phyloP scores from a whole-genome alignment of 2,113 vertebrate species.

The Lamprologus speciosus region DNA sequence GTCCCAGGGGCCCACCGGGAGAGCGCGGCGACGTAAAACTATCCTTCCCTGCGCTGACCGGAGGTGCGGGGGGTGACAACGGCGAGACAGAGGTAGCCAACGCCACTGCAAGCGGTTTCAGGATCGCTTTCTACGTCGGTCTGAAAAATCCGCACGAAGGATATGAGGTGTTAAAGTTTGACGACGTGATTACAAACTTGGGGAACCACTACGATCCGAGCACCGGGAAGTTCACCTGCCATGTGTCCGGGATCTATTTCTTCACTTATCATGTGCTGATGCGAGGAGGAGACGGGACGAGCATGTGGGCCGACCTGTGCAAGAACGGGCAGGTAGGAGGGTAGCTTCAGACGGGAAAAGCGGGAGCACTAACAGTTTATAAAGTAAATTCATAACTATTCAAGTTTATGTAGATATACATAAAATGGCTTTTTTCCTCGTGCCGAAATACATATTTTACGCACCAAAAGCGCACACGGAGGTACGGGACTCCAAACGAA shows the following conservation, averaged over 20 bases:
- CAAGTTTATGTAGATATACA: neutral
- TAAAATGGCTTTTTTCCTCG: neutral
- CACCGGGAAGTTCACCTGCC: constrained; percentile 88
- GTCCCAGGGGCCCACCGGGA: constrained; percentile 78
- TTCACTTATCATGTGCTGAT: constrained; percentile 88
- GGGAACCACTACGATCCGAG: constrained; percentile 71
- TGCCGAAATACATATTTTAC: neutral
- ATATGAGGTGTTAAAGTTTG: constrained; percentile 74
- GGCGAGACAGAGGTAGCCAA: constrained; percentile 64
- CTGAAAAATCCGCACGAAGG: constrained; percentile 84
- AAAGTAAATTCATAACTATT: neutral
- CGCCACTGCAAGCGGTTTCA: constrained; percentile 64
- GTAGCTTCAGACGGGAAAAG: neutral
- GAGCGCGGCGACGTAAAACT: constrained; percentile 69
- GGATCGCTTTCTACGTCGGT: constrained; percentile 88
- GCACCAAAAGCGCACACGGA: neutral
- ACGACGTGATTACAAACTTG: constrained; percentile 75
- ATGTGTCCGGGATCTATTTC: constrained; percentile 85
- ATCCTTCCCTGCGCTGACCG: constrained; percentile 61
- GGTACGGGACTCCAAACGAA: accelerated
- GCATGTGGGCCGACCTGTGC: constrained; percentile 89
- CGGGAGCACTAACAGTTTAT: neutral
- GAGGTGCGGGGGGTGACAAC: constrained; percentile 39
- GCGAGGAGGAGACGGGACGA: constrained; percentile 85
- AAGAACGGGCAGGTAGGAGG: constrained; percentile 73